These are phyloP conservation scores for Stichodactyla helianthus DNA, from an alignment of 64 coral and sea anemone genomes.

Conservation along the genomic window DNA sequence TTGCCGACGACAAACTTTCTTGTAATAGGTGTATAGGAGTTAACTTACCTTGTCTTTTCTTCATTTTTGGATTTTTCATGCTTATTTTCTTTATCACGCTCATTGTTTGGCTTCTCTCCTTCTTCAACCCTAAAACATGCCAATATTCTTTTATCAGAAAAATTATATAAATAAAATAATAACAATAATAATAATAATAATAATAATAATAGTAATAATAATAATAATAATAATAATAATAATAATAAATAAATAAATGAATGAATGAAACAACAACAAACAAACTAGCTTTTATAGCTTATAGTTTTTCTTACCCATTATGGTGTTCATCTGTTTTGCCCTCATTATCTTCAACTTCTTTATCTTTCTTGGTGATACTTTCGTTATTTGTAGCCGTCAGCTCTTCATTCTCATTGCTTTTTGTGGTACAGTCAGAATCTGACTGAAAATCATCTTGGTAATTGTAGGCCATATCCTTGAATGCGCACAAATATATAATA, in stretches of 20 bases:
- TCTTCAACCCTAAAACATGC: background rate
- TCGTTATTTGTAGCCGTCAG: background rate
- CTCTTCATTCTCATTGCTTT: slow-evolving; percentile 1
- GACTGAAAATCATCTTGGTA: slow-evolving; percentile 2
- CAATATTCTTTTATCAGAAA: too few relatives aligned
- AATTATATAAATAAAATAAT: too few relatives aligned
- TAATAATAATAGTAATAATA: too few relatives aligned
- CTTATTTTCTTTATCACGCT: background rate
- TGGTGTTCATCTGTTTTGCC: background rate
- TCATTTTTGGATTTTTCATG: background rate
- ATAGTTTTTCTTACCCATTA: background rate
- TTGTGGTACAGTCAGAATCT: background rate
- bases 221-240: too few relatives aligned
- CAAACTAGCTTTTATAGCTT: too few relatives aligned
- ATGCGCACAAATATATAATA: too few relatives aligned
- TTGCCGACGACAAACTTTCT: too few relatives aligned
- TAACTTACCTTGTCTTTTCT: background rate
- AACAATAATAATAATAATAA: too few relatives aligned
- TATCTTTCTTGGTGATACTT: background rate
- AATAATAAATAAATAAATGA: too few relatives aligned
- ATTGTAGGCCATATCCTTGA: background rate
- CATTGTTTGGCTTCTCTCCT: background rate
- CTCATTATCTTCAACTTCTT: background rate
- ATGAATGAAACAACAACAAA: too few relatives aligned
- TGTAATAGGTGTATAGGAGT: too few relatives aligned